phyloP scores from a whole-genome alignment of 2,888 invertebrate genomes.

The Conchocele bisecta region DNA sequence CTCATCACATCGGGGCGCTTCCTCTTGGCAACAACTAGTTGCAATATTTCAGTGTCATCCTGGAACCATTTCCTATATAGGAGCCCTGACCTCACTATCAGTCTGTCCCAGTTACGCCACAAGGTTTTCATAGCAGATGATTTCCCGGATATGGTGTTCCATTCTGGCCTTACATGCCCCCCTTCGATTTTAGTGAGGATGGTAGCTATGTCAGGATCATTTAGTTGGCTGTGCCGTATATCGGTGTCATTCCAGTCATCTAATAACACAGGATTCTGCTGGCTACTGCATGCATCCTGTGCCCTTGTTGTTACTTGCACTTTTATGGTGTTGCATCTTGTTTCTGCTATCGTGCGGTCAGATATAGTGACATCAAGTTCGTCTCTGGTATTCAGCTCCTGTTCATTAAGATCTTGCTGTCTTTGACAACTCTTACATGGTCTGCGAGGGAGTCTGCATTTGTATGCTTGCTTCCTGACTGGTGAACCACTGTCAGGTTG shows the following conservation, averaged over 20 bases:
- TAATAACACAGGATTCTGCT: not conserved
- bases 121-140: not conserved
- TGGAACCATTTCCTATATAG: not conserved
- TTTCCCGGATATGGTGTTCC: not conserved
- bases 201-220: not conserved
- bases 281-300: not conserved
- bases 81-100: not conserved
- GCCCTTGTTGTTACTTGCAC: not conserved
- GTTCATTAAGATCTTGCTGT: not conserved
- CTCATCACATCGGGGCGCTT: not conserved
- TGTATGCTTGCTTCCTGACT: not conserved
- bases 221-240: not conserved
- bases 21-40: slow-evolving; percentile 2
- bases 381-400: not conserved
- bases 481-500: not conserved
- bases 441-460: slow-evolving; percentile 1
- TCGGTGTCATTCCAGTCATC: not conserved
- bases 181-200: not conserved
- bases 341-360: not conserved
- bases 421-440: not conserved
- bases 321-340: not conserved
- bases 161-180: not conserved
- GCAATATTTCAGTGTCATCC: not conserved
- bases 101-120: not conserved
- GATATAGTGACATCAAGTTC: not conserved